Conservation (phyloP, 2,888 invertebrate genomes). For the Amiota mariae region DNA sequence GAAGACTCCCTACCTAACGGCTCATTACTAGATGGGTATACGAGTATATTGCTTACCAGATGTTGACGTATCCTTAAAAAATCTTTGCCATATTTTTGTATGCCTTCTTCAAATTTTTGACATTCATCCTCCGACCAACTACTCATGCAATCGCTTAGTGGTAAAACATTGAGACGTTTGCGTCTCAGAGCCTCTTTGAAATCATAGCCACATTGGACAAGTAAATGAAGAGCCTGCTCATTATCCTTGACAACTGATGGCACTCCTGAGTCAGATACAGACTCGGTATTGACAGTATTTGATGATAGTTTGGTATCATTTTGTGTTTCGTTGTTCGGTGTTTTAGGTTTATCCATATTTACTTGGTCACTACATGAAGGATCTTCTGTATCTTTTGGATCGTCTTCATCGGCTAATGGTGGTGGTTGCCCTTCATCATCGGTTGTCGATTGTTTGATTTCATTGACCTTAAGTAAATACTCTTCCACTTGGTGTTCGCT, state of each 20-base stretch:
- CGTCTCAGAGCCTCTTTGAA: conserved; percentile 93
- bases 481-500: conserved; percentile 84
- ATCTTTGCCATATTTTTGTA: conserved; percentile 95
- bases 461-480: conserved; percentile 78
- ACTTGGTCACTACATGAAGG: background rate
- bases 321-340: background rate
- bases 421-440: conserved; percentile 39
- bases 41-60: conserved; percentile 76
- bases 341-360: background rate
- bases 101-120: conserved; percentile 95
- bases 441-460: conserved; percentile 54
- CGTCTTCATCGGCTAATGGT: background rate
- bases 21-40: too few relatives aligned
- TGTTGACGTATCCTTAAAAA: conserved; percentile 95
- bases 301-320: background rate
- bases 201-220: conserved; percentile 95
- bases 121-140: conserved; percentile 98
- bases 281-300: background rate
- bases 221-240: conserved; percentile 90
- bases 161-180: conserved; percentile 82
- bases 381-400: conserved; percentile 13
- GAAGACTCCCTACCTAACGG: too few relatives aligned
- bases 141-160: conserved; percentile 83
- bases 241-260: conserved; percentile 77
- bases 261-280: conserved; percentile 42